These are phyloP conservation scores for Lutjanus argentimaculatus DNA, from an alignment of 2,797 vertebrate species.

Conservation along the genomic window DNA sequence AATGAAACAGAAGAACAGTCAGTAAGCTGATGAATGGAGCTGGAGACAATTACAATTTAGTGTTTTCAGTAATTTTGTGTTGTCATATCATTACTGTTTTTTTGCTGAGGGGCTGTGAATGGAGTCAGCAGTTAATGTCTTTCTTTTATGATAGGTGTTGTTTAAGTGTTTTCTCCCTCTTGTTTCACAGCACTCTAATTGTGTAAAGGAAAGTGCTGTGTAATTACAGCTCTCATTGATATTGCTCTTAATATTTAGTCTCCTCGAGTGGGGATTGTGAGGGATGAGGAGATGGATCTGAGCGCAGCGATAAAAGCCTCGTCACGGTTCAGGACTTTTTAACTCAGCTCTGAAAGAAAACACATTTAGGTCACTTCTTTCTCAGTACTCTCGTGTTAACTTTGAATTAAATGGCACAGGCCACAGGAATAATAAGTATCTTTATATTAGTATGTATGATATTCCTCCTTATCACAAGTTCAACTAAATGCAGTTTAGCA, in stretches of 20 bases:
- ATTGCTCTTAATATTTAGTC: slow-evolving; percentile 15
- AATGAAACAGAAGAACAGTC: not conserved
- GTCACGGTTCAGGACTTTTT: slow-evolving; percentile 4
- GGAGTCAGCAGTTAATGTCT: not conserved
- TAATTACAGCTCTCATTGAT: slow-evolving; percentile 41
- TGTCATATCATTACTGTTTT: not conserved
- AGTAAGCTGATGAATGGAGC: not conserved
- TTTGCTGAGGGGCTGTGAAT: slow-evolving; percentile 9
- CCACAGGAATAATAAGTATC: slow-evolving; percentile 12
- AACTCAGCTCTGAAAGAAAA: slow-evolving; percentile 5
- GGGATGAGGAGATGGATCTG: slow-evolving; percentile 20
- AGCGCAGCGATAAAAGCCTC: slow-evolving; percentile 13
- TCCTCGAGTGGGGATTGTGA: not conserved
- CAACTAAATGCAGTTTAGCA: slow-evolving; percentile 15
- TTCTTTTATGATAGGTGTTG: slow-evolving; percentile 13
- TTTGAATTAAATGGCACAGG: not conserved
- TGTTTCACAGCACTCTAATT: slow-evolving; percentile 14
- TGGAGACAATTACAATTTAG: not conserved
- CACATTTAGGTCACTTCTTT: slow-evolving; percentile 1
- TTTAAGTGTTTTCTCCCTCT: slow-evolving; percentile 11
- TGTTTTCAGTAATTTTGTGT: slow-evolving; percentile 15
- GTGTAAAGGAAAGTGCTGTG: not conserved
- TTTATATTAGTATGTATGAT: slow-evolving; percentile 18
- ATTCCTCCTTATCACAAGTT: slow-evolving; percentile 14
- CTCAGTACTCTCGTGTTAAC: not conserved